These are phyloP conservation scores for Oligia fasciuncula DNA, from an alignment of 2,888 invertebrate genomes.

Conservation along the genomic window DNA sequence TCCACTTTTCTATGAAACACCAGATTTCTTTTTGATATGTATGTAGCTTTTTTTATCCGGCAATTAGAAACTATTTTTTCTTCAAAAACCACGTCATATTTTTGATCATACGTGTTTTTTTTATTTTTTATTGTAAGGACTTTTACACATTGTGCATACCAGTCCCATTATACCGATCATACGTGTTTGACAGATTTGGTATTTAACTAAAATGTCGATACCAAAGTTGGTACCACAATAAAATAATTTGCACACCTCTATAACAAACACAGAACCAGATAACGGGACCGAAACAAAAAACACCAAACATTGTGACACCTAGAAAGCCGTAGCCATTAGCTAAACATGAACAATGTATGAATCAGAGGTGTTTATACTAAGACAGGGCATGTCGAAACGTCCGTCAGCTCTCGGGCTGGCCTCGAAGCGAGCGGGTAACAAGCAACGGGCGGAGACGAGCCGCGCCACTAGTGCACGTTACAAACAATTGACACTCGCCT, in stretches of 20 bases:
- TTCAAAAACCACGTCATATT: background rate
- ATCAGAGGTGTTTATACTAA: constrained; percentile 83
- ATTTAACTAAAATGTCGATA: constrained; percentile 13
- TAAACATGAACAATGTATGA: constrained; percentile 80
- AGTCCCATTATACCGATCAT: no score
- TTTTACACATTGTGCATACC: no score
- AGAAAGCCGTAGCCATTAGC: constrained; percentile 80
- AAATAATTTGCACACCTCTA: constrained; percentile 39
- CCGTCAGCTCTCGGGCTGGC: constrained; percentile 75
- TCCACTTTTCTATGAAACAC: background rate
- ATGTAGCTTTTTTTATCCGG: background rate
- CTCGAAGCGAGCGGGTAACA: constrained; percentile 74
- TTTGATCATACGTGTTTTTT: background rate
- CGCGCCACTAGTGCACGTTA: constrained; percentile 59
- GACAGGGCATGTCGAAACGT: constrained; percentile 82
- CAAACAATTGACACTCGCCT: constrained; percentile 53
- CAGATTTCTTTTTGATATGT: background rate
- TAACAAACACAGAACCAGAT: constrained; percentile 46
- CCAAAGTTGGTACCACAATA: constrained; percentile 27
- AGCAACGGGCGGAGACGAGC: constrained; percentile 72
- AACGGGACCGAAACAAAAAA: constrained; percentile 57
- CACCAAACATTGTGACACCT: constrained; percentile 69
- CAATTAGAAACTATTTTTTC: constrained; percentile 8
- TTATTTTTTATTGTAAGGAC: no score
- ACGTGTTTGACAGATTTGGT: constrained; percentile 1